phyloP scores from a whole-genome alignment of 2,797 vertebrate genomes.

The Peromyscus attwateri region DNA sequence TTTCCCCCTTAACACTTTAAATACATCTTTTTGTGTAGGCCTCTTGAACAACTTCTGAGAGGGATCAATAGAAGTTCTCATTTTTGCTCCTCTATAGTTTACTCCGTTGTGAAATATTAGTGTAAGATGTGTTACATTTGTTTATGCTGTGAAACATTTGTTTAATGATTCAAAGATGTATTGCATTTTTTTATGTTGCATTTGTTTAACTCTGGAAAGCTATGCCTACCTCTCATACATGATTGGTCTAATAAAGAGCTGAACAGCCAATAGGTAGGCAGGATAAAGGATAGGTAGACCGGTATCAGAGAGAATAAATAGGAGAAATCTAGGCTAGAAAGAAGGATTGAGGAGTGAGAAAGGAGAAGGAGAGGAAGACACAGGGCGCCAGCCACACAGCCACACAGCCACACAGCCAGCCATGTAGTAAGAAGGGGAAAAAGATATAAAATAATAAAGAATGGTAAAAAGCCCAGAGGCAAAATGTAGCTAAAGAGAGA shows the following conservation, averaged over 20 bases:
- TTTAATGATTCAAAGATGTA: background rate
- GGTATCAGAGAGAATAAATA: background rate
- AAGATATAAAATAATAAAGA: background rate
- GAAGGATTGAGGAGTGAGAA: background rate
- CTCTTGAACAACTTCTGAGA: background rate
- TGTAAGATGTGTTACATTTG: background rate
- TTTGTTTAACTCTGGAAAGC: background rate
- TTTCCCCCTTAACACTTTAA: background rate
- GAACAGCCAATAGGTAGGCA: background rate
- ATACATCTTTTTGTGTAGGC: background rate
- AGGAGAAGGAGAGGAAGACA: background rate
- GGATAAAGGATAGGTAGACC: background rate
- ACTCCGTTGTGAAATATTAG: background rate
- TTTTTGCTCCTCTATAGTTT: background rate
- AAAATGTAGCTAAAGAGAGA: no score
- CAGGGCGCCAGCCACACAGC: background rate
- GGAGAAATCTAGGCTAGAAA: background rate
- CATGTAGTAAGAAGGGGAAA: background rate
- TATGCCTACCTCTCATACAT: background rate
- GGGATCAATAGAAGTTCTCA: background rate
- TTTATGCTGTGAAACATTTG: background rate
- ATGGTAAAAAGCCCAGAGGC: no score
- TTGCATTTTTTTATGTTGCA: background rate
- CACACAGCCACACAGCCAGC: background rate
- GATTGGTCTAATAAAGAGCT: background rate